Evolutionary conservation across 2,888 invertebrate species (phyloP).

Genomic region (Noctua janthina): DNA sequence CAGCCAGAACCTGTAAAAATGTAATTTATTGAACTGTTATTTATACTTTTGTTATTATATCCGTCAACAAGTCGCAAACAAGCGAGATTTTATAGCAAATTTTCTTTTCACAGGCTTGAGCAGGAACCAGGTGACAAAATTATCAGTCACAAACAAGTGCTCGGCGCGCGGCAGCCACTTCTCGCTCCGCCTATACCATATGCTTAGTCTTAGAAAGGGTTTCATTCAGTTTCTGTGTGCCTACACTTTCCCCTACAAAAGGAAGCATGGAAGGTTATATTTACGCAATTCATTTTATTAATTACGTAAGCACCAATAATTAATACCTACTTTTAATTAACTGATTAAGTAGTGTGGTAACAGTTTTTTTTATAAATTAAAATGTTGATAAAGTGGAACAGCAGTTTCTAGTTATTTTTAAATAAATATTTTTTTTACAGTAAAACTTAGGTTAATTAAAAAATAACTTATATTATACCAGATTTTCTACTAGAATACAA

Average conservation of each 20-base stretch:
- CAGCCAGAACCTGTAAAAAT: not conserved
- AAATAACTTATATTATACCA: not conserved
- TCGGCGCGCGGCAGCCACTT: not conserved
- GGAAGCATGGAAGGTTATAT: slow-evolving; percentile 56
- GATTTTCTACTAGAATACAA: not conserved
- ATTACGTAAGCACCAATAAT: slow-evolving; percentile 83
- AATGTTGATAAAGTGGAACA: not conserved
- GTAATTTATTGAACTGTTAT: not conserved
- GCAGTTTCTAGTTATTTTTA: not conserved
- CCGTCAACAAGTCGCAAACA: not conserved
- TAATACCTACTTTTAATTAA: slow-evolving; percentile 69
- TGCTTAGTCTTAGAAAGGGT: slow-evolving; percentile 22
- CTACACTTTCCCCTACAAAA: slow-evolving; percentile 41
- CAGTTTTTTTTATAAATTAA: not conserved
- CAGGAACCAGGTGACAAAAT: not conserved
- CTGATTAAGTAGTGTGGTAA: slow-evolving; percentile 13
- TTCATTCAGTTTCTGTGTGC: slow-evolving; percentile 25
- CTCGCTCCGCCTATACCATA: slow-evolving; percentile 28
- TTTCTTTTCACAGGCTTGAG: not conserved
- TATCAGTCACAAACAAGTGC: not conserved
- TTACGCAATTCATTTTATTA: slow-evolving; percentile 75
- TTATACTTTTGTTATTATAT: not conserved
- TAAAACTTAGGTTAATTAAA: not conserved
- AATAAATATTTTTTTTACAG: not conserved
- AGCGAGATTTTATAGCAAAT: not conserved